A percentile compares a stretch with the other conserved stretches of the same genome.
phyloP scores from a whole-genome alignment of 2,113 vertebrate genomes.

The Lycaon pictus region DNA sequence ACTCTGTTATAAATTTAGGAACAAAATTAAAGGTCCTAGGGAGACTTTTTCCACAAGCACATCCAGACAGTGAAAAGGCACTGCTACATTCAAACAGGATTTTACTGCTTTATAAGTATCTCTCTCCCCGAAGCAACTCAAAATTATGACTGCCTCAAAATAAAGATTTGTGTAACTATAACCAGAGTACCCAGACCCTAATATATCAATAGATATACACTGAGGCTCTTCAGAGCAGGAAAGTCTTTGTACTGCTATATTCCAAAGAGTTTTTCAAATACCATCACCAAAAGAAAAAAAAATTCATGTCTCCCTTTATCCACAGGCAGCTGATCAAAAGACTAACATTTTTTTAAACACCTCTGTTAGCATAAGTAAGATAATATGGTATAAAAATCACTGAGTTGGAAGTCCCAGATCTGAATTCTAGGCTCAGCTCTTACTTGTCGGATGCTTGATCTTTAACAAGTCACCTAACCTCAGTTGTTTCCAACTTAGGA shows the following conservation, averaged over 20 bases:
- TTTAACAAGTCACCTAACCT: neutral
- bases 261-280: conserved; percentile 2
- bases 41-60: conserved; percentile 67
- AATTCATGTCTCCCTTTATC: neutral
- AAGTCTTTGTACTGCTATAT: neutral
- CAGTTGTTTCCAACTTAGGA: neutral
- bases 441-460: neutral
- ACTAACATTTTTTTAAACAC: neutral
- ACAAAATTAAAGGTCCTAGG: conserved; percentile 75
- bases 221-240: neutral
- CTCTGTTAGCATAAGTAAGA: neutral
- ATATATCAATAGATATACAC: neutral
- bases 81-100: conserved; percentile 1
- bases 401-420: neutral
- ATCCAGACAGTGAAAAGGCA: conserved; percentile 8
- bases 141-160: conserved; percentile 54
- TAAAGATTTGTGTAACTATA: conserved; percentile 26
- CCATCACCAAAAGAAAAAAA: neutral
- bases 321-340: neutral
- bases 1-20: conserved; percentile 66
- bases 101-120: conserved; percentile 28
- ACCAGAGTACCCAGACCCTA: neutral
- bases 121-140: conserved; percentile 62
- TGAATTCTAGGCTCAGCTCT: neutral
- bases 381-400: neutral